Base-by-base conservation (phyloP, 2,113 vertebrate genomes). In the Cairina moschata region DNA sequence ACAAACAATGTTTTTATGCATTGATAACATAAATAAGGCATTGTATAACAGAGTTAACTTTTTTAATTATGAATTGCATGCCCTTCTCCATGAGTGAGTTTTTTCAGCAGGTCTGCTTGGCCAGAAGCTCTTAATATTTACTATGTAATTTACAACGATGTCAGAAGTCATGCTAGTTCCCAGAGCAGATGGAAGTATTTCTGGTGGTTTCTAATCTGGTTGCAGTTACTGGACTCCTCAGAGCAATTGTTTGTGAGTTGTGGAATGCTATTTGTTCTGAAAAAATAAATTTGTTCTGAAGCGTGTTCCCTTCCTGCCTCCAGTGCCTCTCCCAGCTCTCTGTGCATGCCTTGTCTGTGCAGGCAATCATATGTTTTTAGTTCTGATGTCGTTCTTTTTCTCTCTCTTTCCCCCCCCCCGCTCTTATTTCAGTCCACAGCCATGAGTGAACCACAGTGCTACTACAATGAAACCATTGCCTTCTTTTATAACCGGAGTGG, bases 401-500 rank as follows among this genome's bases (percentile, higher is more conserved):
- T n/a, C 5, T 71, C 18, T 60, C 6, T 21, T 10, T n/a, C 12
- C 29, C 17, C 10, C 10, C 58, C 31, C 34, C 9, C 34, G 9
- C 21, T 55, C n/a, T 86, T 81, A 36, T 83, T 96, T 95, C 97
- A 98, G 98, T 98, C 97, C 74, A 97, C 97, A 97, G 97, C 96
- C 95, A 98, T 98, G 99, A 99, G 98, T 1, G 98, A 99, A 84
- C 98, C 97, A 26, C 98, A 99, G 97, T 99, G 99, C 96, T 99
- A 99, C 98, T 99, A 99, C 98, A 99, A 99, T n/a, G 99, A 99
- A 96, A 99, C 98, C 95, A 99, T 99, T 32, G 98, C 99, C 97
- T 99, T 99, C 98, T 99, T 99, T 98, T 99, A 99, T 98, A 99
- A 99, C 97, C 98, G 98, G 95, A 99, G 99, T 93, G 98, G 98